A percentile compares a stretch with the other conserved stretches of the same genome.
phyloP scores from a whole-genome alignment of 2,797 vertebrate genomes.

The Galaxias olidus region DNA sequence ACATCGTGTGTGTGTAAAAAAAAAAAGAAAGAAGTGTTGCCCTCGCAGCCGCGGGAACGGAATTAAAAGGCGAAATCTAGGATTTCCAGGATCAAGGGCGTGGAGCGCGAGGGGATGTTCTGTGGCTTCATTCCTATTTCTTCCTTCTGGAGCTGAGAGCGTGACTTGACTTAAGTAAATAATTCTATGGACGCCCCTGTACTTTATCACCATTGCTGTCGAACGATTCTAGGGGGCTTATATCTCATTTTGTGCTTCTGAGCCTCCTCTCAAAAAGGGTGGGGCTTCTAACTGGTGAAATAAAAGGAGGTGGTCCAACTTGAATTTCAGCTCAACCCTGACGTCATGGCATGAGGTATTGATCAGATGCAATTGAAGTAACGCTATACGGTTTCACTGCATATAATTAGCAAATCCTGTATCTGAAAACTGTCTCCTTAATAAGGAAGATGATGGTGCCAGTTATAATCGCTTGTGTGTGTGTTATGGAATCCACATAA shows the following conservation, averaged over 20 bases:
- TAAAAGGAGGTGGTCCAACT: constrained; percentile 54
- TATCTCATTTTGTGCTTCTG: constrained; percentile 42
- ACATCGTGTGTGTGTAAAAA: constrained; percentile 62
- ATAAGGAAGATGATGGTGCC: constrained; percentile 24
- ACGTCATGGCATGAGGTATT: constrained; percentile 63
- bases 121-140: constrained; percentile 9
- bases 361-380: constrained; percentile 65
- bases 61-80: constrained; percentile 49
- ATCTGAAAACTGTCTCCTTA: constrained; percentile 30
- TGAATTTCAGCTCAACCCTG: constrained; percentile 60
- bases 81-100: constrained; percentile 47
- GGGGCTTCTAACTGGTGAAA: constrained; percentile 63
- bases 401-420: constrained; percentile 67
- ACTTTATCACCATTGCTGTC: constrained; percentile 20
- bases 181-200: constrained; percentile 17
- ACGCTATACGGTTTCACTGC: constrained; percentile 54
- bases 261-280: constrained; percentile 57
- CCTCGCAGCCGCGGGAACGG: constrained; percentile 40
- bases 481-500: no score
- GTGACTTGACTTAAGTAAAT: constrained; percentile 11
- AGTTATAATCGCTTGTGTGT: no score
- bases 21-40: constrained; percentile 54
- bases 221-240: constrained; percentile 24
- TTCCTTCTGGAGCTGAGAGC: not conserved
- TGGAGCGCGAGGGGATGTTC: not conserved